Evolutionary conservation across 2,113 vertebrate genomes (phyloP).

Genomic region (Callopanchax toddi): DNA sequence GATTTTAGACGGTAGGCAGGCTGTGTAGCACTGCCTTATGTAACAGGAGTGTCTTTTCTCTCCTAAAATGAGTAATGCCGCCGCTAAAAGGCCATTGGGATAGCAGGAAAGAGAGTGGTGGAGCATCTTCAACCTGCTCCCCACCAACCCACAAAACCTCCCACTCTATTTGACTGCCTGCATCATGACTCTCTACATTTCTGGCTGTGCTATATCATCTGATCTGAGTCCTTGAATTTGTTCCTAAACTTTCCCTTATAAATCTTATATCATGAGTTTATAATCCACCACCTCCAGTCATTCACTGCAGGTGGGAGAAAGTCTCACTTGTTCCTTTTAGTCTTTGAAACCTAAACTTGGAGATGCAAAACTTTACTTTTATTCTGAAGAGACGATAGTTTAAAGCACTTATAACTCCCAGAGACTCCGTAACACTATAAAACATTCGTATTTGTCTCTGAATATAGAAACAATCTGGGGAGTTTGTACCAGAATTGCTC

Average conservation of each 20-base stretch:
- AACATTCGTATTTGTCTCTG: constrained; percentile 4
- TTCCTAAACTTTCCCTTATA: constrained; percentile 24
- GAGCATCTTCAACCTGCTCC: constrained; percentile 64
- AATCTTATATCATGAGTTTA: constrained; percentile 1
- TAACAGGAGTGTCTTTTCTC: constrained; percentile 67
- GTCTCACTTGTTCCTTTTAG: constrained; percentile 7
- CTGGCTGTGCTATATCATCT: constrained; percentile 30
- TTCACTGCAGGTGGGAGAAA: constrained; percentile 5
- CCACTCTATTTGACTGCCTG: constrained; percentile 49
- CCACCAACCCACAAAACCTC: constrained; percentile 62
- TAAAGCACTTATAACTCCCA: not conserved
- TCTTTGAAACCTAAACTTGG: not conserved
- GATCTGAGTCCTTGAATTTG: constrained; percentile 21
- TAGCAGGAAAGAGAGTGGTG: constrained; percentile 53
- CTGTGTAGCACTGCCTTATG: constrained; percentile 53
- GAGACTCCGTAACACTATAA: constrained; percentile 7
- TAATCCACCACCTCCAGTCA: constrained; percentile 20
- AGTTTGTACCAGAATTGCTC: constrained; percentile 16
- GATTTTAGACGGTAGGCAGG: constrained; percentile 37
- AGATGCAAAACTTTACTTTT: constrained; percentile 6
- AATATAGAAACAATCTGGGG: not conserved
- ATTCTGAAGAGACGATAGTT: not conserved
- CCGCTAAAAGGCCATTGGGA: constrained; percentile 54
- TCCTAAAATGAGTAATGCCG: constrained; percentile 69
- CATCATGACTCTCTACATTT: constrained; percentile 30